Evolutionary conservation across 1,140 invertebrate genomes (phyloP).

Genomic region (Hermetia illucens): DNA sequence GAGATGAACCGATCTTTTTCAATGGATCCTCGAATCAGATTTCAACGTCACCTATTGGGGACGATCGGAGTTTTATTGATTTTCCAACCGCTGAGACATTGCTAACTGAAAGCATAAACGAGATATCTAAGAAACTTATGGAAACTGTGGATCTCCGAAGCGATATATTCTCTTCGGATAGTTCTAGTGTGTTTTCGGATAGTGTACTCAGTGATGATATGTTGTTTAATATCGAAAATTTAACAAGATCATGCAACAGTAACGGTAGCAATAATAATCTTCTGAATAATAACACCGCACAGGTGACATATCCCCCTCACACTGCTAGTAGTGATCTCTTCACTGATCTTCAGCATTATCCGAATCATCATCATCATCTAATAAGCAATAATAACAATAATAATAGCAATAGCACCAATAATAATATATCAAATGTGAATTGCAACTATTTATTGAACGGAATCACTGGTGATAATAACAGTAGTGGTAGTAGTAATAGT

Average conservation of each 20-base stretch:
- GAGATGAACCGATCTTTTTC: constrained; percentile 14
- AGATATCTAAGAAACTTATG: constrained; percentile 28
- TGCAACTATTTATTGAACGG: too few species aligned
- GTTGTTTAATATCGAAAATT: constrained; percentile 1
- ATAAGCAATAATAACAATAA: too few species aligned
- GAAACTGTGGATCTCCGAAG: constrained; percentile 13
- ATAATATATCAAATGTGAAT: too few species aligned
- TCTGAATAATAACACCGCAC: too few species aligned
- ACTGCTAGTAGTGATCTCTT: constrained; percentile 2
- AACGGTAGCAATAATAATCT: too few species aligned
- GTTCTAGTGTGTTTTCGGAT: constrained; percentile 4
- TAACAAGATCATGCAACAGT: too few species aligned
- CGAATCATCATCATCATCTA: too few species aligned
- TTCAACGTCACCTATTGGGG: neutral
- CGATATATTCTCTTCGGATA: constrained; percentile 1
- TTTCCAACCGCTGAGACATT: constrained; percentile 15
- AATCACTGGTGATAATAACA: too few species aligned
- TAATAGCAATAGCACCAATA: too few species aligned
- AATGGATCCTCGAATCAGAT: neutral
- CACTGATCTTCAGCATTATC: neutral
- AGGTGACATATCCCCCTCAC: too few species aligned
- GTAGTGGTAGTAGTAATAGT: too few species aligned
- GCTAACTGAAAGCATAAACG: constrained; percentile 23
- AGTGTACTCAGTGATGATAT: constrained; percentile 4
- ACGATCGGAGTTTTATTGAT: too few species aligned